Evolutionary conservation across 2,888 invertebrate genomes (phyloP), one percentile per base, ranked within the genome.

Genomic region (Cinara cedri): DNA sequence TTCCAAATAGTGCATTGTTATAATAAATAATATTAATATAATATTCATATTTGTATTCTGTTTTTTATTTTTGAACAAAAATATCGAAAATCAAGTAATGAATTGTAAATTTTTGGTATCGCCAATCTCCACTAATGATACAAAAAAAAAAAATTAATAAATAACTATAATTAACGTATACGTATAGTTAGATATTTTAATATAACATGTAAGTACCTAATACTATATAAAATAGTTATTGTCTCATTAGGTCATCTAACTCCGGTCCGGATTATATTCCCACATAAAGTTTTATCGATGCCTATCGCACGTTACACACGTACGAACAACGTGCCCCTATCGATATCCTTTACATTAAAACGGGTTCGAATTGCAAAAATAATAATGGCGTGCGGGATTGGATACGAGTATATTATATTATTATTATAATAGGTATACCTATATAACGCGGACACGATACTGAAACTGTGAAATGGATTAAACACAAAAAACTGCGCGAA

Each of bases 161-260:
- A 42, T 9, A 62, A 19, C n/a, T 34, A 63, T 60, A 26, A 60
- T 60, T 26, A 16, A 26, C 26, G 57, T 34, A 34, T 4, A 34
- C 34, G 34, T 3, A 34, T 34, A 34, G 3, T 34, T 34, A 34
- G 42, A 63, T 44, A 44, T n/a, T 13, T 8, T 19, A 42, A 42
- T 44, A 13, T 63, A 63, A 19, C 19, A 11, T 19, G 34, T 51
- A 34, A n/a, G n/a, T n/a, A n/a, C 51, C 16, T 46, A 21, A 51
- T n/a, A 34, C 26, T 24, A n/a, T n/a, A n/a, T n/a, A n/a, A n/a
- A n/a, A n/a, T 6, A 34, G 34, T 34, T 34, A 34, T 72, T 60
- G 72, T 72, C 72, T 72, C 60, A 49, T 9, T 60, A 62, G 72
- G 72, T 72, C 72, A 72, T 72, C 60, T 60, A 46, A 26, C 72